phyloP scores from a whole-genome alignment of 2,113 vertebrate species.

The Laticauda colubrina region DNA sequence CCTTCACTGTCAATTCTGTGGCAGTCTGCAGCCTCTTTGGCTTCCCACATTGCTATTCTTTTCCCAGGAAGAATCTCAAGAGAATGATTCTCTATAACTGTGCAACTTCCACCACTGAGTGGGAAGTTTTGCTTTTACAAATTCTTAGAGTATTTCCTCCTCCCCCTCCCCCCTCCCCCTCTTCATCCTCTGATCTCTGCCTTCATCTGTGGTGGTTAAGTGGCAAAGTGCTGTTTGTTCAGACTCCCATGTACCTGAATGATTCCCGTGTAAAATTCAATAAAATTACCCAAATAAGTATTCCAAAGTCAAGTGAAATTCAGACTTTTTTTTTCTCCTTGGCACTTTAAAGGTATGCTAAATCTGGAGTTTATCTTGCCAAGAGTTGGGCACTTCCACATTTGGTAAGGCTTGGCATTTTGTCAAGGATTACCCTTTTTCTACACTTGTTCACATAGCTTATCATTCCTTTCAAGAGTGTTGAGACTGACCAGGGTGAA shows the following conservation, averaged over 20 bases:
- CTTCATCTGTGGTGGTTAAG: not conserved
- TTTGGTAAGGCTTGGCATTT: not conserved
- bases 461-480: not conserved
- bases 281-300: not conserved
- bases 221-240: not conserved
- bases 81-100: not conserved
- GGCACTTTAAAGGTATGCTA: not conserved
- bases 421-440: not conserved
- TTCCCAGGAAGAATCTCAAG: not conserved
- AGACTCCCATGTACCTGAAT: not conserved
- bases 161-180: no score
- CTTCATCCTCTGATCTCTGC: not conserved
- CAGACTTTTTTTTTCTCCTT: not conserved
- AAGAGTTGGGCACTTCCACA: not conserved
- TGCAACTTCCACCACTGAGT: not conserved
- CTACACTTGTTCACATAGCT: not conserved
- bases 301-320: not conserved
- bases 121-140: not conserved
- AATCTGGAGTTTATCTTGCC: not conserved
- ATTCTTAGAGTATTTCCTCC: not conserved
- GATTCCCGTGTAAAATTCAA: not conserved
- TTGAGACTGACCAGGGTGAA: not conserved
- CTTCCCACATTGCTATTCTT: not conserved
- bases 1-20: not conserved
- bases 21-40: not conserved